These are phyloP conservation scores for Paradoxurus hermaphroditus DNA, from an alignment of 2,113 vertebrate genomes.

Conservation along the genomic window DNA sequence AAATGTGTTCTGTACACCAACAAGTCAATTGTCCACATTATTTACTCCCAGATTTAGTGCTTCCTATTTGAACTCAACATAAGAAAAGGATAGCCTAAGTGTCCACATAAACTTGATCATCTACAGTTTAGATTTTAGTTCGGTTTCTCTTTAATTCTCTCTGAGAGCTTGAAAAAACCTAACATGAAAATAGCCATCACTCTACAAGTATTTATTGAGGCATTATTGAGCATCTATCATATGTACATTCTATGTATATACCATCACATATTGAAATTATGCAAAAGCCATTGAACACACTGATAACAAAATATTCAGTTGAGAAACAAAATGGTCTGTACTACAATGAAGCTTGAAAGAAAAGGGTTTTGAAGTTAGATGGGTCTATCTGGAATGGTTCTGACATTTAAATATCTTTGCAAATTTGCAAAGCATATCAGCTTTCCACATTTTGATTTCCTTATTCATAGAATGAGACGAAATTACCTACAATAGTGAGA, in stretches of 20 bases:
- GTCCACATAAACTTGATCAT: background rate
- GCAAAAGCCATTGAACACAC: background rate
- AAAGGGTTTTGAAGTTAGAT: background rate
- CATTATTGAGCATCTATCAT: background rate
- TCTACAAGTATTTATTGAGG: background rate
- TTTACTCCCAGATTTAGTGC: background rate
- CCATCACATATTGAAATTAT: background rate
- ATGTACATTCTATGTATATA: background rate
- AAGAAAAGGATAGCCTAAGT: background rate
- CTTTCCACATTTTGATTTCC: background rate
- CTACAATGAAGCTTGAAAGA: background rate
- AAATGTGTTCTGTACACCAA: background rate
- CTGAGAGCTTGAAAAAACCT: background rate
- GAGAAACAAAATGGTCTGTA: background rate
- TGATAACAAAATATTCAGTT: background rate
- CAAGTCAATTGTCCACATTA: background rate
- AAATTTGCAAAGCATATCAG: background rate
- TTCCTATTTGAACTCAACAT: background rate
- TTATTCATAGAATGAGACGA: background rate
- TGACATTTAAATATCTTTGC: background rate
- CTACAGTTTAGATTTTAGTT: background rate
- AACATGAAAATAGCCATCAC: background rate
- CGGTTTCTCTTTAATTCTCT: background rate
- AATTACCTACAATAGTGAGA: background rate
- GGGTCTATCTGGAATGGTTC: background rate